Percentiles rank a stretch among this genome's conserved stretches.
These are phyloP conservation scores for Tenthredo scrophulariae DNA, from an alignment of 2,888 invertebrate genomes.

Conservation along the genomic window DNA sequence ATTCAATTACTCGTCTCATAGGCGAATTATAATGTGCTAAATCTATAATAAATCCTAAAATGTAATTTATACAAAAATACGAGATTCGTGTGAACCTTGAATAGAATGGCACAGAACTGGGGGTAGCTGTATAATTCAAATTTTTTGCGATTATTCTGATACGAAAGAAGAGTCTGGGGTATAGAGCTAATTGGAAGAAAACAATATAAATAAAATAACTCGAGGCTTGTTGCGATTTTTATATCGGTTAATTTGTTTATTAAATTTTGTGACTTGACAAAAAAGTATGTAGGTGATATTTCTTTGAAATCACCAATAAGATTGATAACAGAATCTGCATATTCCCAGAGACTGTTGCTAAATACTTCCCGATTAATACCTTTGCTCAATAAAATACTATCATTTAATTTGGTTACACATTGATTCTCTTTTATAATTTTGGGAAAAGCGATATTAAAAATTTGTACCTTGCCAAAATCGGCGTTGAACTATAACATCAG, in stretches of 20 bases:
- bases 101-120: neutral
- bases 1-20: slow-evolving; percentile 1
- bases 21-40: neutral
- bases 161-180: neutral
- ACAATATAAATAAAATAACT: neutral
- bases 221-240: neutral
- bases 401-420: neutral
- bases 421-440: neutral
- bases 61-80: slow-evolving; percentile 19
- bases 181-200: neutral
- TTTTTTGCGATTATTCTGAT: neutral
- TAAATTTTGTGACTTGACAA: neutral
- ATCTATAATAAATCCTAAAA: neutral
- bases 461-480: neutral
- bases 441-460: neutral
- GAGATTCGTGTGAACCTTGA: slow-evolving; percentile 6
- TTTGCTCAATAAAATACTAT: neutral
- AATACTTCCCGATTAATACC: neutral
- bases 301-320: neutral
- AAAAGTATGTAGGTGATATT: neutral
- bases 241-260: neutral
- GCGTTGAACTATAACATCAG: neutral
- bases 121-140: no score
- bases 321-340: neutral
- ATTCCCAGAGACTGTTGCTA: neutral